Evolutionary conservation across 2,888 invertebrate species (phyloP), one percentile per base, ranked within the genome.

Genomic region (Pimpla rufipes): DNA sequence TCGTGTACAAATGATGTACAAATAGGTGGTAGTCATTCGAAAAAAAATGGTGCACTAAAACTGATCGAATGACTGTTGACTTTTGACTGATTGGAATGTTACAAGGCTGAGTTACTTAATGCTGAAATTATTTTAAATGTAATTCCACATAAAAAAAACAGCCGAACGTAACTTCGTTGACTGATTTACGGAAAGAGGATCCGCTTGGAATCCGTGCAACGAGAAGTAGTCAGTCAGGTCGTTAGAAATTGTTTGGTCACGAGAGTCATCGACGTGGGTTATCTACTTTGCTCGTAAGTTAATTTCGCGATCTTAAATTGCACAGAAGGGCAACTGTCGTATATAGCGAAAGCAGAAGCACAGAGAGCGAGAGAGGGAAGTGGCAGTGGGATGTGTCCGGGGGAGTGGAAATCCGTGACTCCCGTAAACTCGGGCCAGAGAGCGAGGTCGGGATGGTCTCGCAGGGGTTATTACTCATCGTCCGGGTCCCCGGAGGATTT

Each of bases 381-480:
- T 40, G 68, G 64, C 40, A 70, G 64, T 55, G 64, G 73, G 73
- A 47, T 21, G 52, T 45, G 75, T 59, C 67, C 29, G 74, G 83
- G 50, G 64, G 45, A 66, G 70, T 75, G 81, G 82, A 87, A 87
- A 85, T 86, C 83, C 85, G 85, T 76, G 84, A 83, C 83, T 81
- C 77, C 71, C 79, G 86, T 81, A 84, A 81, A 81, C 81, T 68
- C 81, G 64, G 59, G 74, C 73, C 42, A 45, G 77, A 76, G 71
- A 77, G 73, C 59, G 57, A 79, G 81, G 81, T 80, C 79, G 73
- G 71, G 52, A 76, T 62, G 74, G 85, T 87, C 88, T 88, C 88
- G 76, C 66, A 85, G 87, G 87, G 86, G 86, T 87, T 87, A 88
- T 88, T 87, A 86, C 87, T 88, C 88, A 88, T 88, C 88, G 88